phyloP scores from a whole-genome alignment of 2,888 invertebrate genomes.

The Lasioglossum morio region DNA sequence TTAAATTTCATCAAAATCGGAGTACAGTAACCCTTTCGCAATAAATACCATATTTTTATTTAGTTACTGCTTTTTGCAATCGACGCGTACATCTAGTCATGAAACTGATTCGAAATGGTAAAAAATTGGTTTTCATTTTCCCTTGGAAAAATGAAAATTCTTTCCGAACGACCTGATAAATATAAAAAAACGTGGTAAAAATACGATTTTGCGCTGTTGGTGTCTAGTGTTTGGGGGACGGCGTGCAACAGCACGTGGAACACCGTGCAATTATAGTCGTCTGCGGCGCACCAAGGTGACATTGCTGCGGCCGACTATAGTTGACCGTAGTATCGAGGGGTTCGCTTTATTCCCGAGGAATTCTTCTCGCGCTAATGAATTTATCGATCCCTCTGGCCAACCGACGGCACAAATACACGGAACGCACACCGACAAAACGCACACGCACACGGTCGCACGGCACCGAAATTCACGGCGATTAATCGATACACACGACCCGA shows the following conservation, averaged over 20 bases:
- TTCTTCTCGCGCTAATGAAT: conserved; percentile 26
- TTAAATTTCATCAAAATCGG: no score
- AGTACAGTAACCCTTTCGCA: no score
- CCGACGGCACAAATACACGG: not conserved
- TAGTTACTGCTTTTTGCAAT: no score
- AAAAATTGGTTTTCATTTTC: no score
- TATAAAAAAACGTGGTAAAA: no score
- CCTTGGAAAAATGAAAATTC: no score
- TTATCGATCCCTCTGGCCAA: conserved; percentile 10
- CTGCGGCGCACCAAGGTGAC: not conserved
- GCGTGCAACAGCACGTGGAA: not conserved
- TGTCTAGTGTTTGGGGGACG: no score
- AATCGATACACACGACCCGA: conserved; percentile 14
- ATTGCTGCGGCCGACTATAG: conserved; percentile 7
- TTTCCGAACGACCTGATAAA: not conserved
- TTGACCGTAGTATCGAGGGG: not conserved
- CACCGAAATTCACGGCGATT: conserved; percentile 11
- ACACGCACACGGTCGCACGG: not conserved
- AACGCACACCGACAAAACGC: not conserved
- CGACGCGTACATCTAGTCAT: no score
- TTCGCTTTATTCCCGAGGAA: conserved; percentile 30
- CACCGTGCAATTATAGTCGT: not conserved
- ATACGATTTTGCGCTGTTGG: not conserved
- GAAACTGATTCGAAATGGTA: no score
- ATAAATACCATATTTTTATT: no score